A percentile compares a stretch with the other conserved stretches of the same genome.
Conservation (phyloP, 2,888 invertebrate species). For the Athalia rosae region DNA sequence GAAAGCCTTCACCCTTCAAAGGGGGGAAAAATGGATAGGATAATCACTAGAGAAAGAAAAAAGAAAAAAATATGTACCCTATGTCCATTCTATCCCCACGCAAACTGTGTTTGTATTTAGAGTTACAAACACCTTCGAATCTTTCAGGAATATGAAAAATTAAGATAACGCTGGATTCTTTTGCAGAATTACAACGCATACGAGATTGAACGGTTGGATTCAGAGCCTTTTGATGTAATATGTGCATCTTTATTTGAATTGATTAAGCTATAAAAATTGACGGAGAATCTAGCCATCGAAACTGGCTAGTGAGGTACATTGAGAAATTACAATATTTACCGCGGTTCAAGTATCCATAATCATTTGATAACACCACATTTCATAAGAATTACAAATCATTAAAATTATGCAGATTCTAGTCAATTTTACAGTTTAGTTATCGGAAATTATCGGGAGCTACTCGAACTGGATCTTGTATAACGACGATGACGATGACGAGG, state of each 20-base stretch:
- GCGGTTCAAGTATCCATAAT: constrained; percentile 18
- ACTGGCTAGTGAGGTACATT: not conserved
- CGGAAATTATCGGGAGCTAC: constrained; percentile 79
- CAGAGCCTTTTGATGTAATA: not conserved
- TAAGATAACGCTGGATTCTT: no score
- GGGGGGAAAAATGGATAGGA: no score
- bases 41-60: no score
- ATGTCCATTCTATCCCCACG: no score
- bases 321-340: constrained; percentile 30
- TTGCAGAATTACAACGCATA: not conserved
- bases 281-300: not conserved
- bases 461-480: constrained; percentile 84
- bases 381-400: not conserved
- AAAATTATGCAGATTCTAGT: constrained; percentile 7
- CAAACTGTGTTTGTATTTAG: no score
- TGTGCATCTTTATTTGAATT: constrained; percentile 24
- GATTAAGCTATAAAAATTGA: not conserved
- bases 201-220: not conserved
- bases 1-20: no score
- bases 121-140: no score
- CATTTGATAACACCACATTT: constrained; percentile 29
- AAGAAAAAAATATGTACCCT: no score
- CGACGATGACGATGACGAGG: constrained; percentile 79
- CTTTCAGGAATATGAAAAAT: no score
- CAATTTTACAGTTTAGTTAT: not conserved